Conservation (phyloP, 2,888 invertebrate genomes). For the Ophion obscuratus region DNA sequence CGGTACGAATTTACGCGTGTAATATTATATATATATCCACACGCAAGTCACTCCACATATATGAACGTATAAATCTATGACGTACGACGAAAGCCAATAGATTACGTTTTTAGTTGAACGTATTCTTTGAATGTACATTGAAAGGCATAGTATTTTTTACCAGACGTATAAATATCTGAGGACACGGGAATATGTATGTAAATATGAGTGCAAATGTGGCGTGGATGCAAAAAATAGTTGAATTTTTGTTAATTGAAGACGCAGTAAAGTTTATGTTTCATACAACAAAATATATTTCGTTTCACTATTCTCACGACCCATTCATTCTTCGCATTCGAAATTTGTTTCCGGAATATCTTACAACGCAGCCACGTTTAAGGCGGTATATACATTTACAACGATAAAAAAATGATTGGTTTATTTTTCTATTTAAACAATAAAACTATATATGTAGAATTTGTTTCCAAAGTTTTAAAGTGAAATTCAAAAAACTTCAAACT, state of each 20-base stretch:
- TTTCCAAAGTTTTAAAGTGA: too few species aligned
- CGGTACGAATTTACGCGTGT: neutral
- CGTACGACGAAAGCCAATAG: conserved; percentile 30
- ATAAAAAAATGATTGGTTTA: too few species aligned
- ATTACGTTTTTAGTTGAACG: conserved; percentile 11
- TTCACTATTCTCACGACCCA: neutral
- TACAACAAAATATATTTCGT: conserved; percentile 4
- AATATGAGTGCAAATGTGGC: conserved; percentile 3
- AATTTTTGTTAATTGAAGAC: conserved; percentile 21
- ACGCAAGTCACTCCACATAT: conserved; percentile 48
- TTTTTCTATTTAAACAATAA: too few species aligned
- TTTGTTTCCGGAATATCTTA: neutral
- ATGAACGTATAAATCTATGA: conserved; percentile 28
- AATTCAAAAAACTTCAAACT: too few species aligned
- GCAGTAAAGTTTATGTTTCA: conserved; percentile 39
- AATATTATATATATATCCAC: neutral
- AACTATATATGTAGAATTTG: too few species aligned
- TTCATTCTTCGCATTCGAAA: neutral
- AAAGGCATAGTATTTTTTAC: conserved; percentile 8
- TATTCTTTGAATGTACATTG: conserved; percentile 40
- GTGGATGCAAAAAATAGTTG: conserved; percentile 2
- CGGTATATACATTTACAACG: too few species aligned
- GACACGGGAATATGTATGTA: conserved; percentile 13
- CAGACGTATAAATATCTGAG: conserved; percentile 5
- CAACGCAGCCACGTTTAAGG: neutral